These are phyloP conservation scores for Battus philenor DNA, from an alignment of 1,140 invertebrate species.

Conservation along the genomic window DNA sequence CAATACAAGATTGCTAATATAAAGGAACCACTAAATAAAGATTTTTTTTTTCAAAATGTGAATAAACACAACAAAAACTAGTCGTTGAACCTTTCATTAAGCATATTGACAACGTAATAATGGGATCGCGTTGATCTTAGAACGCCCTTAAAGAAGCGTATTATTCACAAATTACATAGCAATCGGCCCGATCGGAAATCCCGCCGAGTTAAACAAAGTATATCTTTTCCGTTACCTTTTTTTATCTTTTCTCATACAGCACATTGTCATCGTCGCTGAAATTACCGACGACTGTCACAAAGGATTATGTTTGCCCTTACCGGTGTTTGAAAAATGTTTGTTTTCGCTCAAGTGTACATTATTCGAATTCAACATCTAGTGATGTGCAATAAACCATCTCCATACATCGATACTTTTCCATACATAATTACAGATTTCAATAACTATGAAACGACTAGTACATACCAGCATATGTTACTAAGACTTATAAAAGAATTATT, in stretches of 20 bases:
- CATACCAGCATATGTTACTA: no score
- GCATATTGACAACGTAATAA: slow-evolving; percentile 55
- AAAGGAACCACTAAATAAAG: no score
- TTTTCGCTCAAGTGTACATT: slow-evolving; percentile 53
- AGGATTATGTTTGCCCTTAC: slow-evolving; percentile 44
- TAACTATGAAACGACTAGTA: no score
- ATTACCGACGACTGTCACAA: slow-evolving; percentile 59
- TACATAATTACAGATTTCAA: no score
- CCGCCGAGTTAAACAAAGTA: slow-evolving; percentile 53
- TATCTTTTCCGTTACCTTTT: slow-evolving; percentile 25
- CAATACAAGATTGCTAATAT: no score
- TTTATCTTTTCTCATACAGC: slow-evolving; percentile 35
- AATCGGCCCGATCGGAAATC: slow-evolving; percentile 46
- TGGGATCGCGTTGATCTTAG: slow-evolving; percentile 29
- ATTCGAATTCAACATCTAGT: slow-evolving; percentile 36
- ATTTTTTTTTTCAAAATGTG: no score
- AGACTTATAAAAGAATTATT: no score
- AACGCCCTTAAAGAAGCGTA: slow-evolving; percentile 30
- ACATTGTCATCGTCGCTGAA: slow-evolving; percentile 64
- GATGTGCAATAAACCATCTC: no score
- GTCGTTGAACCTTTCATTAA: slow-evolving; percentile 23
- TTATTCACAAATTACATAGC: slow-evolving; percentile 62
- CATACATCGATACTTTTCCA: no score
- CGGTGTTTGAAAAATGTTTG: slow-evolving; percentile 69
- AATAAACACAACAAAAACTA: slow-evolving; percentile 8